Percentiles rank a stretch among this genome's conserved stretches.
These are phyloP conservation scores for Aeoliscus strigatus DNA, from an alignment of 2,797 vertebrate genomes.

Conservation along the genomic window DNA sequence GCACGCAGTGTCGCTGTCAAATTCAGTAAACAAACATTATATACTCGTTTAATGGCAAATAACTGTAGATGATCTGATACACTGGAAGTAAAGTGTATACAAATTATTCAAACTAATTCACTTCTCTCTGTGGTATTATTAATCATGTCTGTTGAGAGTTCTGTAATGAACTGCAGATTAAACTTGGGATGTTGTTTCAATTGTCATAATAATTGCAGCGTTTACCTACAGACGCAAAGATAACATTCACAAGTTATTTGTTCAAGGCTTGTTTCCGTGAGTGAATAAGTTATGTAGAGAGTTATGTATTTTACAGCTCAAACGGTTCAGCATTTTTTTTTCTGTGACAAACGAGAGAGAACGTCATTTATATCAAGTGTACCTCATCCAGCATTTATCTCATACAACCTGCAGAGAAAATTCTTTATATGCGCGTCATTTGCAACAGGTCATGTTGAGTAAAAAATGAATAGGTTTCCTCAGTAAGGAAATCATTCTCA, in stretches of 20 bases:
- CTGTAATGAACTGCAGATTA: constrained; percentile 16
- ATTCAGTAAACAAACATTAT: constrained; percentile 31
- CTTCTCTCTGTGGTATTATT: constrained; percentile 22
- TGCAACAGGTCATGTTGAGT: constrained; percentile 16
- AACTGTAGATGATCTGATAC: constrained; percentile 18
- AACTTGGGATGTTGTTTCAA: constrained; percentile 1
- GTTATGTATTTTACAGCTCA: too few species aligned
- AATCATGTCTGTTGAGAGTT: constrained; percentile 10
- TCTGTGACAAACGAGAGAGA: constrained; percentile 1
- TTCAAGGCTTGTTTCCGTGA: not conserved
- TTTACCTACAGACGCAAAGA: not conserved
- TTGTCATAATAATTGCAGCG: constrained; percentile 2
- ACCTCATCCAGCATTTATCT: constrained; percentile 5
- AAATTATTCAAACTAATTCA: constrained; percentile 31
- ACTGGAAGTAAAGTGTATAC: constrained; percentile 19
- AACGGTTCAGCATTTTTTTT: not conserved
- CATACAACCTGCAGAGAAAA: constrained; percentile 4
- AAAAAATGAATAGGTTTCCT: constrained; percentile 22
- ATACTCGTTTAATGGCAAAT: constrained; percentile 35
- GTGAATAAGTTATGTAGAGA: constrained; percentile 3
- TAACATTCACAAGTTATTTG: constrained; percentile 2
- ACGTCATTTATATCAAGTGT: constrained; percentile 5
- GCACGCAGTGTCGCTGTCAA: constrained; percentile 14
- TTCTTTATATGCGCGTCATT: constrained; percentile 6
- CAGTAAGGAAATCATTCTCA: too few species aligned